Evolutionary conservation across 1,140 invertebrate genomes (phyloP), one percentile per base, ranked within the genome.

Genomic region (Gryllus bimaculatus): DNA sequence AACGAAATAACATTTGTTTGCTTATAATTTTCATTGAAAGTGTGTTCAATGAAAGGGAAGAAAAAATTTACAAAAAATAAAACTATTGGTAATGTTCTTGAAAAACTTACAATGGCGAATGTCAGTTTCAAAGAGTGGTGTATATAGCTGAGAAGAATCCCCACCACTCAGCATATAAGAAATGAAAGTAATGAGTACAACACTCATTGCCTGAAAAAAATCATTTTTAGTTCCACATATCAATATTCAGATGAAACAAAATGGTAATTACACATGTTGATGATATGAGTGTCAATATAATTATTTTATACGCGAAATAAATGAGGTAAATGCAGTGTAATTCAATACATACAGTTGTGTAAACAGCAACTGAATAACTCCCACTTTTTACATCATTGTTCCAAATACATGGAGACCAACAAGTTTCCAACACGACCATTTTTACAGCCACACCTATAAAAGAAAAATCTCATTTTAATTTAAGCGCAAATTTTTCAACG

Each of bases 391-490:
- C 87, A 84, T 90, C 90, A 81, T 93, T 91, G 13, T 93, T 93
- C 92, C 94, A 96, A 82, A 95, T 92, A 83, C 91, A 93, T 75
- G 94, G 94, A 6, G 94, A 94, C 94, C 94, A 96, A 84, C 93
- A 96, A 2, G 93, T 92, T 83, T 91, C 87, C 54, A 95, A 82
- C 6, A 93, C 84, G n/a, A 90, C 89, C 92, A 94, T 94, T 84
- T 85, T 89, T 78, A 39, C 26, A 39, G 26, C 26, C 5, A 39
- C 26, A 5, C 26, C 26, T 39, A 39, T 39, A 39, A 39, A 39
- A 39, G 1, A 39, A 39, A 39, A 39, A 39, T 39, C 26, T 39
- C 26, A 2, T 39, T 39, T 39, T 39, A 1, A 39, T 39, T 1
- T 39, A 39, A 1, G 5, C 26, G 26, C 26, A 1, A 39, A 39